Conservation (phyloP, 2,113 vertebrate genomes). For the Mirza zaza region DNA sequence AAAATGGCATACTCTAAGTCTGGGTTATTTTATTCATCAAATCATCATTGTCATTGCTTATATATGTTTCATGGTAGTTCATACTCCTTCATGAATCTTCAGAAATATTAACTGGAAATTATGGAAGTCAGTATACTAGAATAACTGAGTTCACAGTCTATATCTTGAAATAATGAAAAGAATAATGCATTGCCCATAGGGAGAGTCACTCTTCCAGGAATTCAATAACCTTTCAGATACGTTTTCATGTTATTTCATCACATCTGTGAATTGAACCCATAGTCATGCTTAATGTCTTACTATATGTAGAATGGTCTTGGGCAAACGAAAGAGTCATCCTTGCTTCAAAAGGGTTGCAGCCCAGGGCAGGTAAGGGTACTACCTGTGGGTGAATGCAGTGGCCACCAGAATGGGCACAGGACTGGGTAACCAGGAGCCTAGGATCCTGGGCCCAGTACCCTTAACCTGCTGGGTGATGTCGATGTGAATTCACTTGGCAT, state of each 20-base stretch:
- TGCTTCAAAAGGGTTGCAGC: neutral
- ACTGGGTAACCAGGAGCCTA: neutral
- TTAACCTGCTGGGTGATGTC: neutral
- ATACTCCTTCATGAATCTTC: neutral
- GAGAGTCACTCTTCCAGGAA: neutral
- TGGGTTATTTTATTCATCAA: conserved; percentile 23
- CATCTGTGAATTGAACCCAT: neutral
- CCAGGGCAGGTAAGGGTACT: neutral
- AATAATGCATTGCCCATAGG: neutral
- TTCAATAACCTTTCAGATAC: neutral
- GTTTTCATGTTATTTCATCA: neutral
- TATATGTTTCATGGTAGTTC: conserved; percentile 1
- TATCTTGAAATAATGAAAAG: conserved; percentile 28
- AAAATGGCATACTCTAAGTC: neutral
- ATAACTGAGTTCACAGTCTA: neutral
- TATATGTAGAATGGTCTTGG: neutral
- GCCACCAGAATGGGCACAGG: neutral
- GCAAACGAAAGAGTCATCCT: neutral
- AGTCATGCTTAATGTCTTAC: neutral
- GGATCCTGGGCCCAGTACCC: neutral
- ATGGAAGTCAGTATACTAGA: neutral
- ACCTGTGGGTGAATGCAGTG: neutral
- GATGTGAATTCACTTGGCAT: neutral
- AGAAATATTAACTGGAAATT: conserved; percentile 39
- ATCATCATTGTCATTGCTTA: conserved; percentile 25